Evolutionary conservation across 2,113 vertebrate species (phyloP), one percentile per base, ranked within the genome.

Genomic region (Tympanuchus pallidicinctus): DNA sequence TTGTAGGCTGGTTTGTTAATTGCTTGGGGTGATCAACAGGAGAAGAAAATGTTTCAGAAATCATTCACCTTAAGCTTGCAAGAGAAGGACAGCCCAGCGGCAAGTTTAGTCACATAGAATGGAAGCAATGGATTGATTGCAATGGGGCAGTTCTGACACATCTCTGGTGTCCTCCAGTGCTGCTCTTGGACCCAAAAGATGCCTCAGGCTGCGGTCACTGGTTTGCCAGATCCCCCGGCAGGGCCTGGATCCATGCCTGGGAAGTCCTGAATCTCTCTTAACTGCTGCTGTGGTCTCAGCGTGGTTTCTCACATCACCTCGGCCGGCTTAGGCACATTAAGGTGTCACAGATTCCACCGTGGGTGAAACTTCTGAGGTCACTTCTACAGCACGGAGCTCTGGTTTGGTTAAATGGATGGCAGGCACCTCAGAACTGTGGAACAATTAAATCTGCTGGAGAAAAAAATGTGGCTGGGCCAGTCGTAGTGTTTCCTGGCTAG

Each of bases 231-330:
- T 17, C 24, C 34, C 15, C 45, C 45, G 8, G 10, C 34, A 52
- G 17, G 2, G 66, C 52, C 34, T n/a, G 12, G n/a, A 32, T 74
- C 28, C 30, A 54, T 42, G 36, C 42, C 9, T 4, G 7, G 24
- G 2, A 28, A 16, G 27, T 9, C 43, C 79, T 43, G 2, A 20
- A 6, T 32, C 34, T 32, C 36, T 80, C 30, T n/a, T 32, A 4
- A 1, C 3, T 42, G 16, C 3, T 52, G 27, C 42, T 57, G 32
- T 40, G 72, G 8, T 17, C 15, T 34, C 10, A 2, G 5, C 1
- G 17, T 60, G 83, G 56, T 50, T 63, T 74, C 88, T 64, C 32
- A 7, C 45, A 5, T 2, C 70, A 15, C 64, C 48, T 34, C 15
- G 13, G 36, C 15, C 13, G 6, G 27, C 54, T 65, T 0, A 36